Conservation (phyloP, 2,888 invertebrate genomes). For the Andrena fulva region DNA sequence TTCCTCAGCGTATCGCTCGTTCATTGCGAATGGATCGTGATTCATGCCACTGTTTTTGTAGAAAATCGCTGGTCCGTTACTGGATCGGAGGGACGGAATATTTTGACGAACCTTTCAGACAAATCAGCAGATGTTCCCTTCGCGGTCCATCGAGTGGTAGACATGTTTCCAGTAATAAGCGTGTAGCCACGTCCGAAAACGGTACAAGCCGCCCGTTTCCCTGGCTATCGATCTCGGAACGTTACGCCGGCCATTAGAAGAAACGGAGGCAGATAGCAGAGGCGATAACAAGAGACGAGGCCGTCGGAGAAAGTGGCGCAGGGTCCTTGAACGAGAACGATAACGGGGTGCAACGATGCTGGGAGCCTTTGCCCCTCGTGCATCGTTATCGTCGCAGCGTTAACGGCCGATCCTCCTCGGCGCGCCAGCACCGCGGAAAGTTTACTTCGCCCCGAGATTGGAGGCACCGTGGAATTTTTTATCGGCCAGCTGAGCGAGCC, state of each 20-base stretch:
- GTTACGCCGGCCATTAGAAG: conserved; percentile 58
- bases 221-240: conserved; percentile 32
- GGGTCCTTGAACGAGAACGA: conserved; percentile 74
- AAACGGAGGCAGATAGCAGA: conserved; percentile 37
- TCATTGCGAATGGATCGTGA: no score
- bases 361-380: conserved; percentile 33
- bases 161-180: no score
- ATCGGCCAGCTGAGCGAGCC: conserved; percentile 10
- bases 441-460: conserved; percentile 19
- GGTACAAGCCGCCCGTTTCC: no score
- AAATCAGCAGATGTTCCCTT: no score
- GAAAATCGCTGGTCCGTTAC: no score
- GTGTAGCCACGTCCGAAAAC: no score
- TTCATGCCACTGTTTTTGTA: no score
- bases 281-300: conserved; percentile 72
- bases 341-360: conserved; percentile 26
- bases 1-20: no score
- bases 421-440: neutral
- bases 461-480: conserved; percentile 38
- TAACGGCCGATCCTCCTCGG: conserved; percentile 15
- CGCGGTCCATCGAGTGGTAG: no score
- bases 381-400: conserved; percentile 28
- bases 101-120: no score
- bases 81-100: no score
- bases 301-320: conserved; percentile 81